Evolutionary conservation across 1,140 invertebrate genomes (phyloP).

Genomic region (Ridgeia piscesae): DNA sequence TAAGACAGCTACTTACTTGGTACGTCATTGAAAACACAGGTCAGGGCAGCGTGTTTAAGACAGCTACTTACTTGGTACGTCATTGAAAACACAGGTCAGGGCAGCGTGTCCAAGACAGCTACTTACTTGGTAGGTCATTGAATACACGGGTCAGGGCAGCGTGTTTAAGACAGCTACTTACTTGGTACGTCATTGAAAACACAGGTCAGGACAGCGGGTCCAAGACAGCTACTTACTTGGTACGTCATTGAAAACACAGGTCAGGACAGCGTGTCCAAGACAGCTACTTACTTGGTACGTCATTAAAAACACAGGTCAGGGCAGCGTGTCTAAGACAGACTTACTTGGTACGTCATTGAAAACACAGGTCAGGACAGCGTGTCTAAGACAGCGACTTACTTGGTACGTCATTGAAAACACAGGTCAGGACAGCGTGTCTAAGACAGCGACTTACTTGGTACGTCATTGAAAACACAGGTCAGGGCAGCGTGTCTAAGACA

Average conservation of each 20-base stretch:
- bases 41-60: slow-evolving; percentile 88
- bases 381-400: too few species aligned
- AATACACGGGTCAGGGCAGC: slow-evolving; percentile 84
- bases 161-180: slow-evolving; percentile 94
- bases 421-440: too few species aligned
- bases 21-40: slow-evolving; percentile 82
- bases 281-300: slow-evolving; percentile 89
- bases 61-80: slow-evolving; percentile 89
- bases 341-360: too few species aligned
- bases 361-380: too few species aligned
- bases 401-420: too few species aligned
- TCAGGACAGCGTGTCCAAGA: slow-evolving; percentile 86
- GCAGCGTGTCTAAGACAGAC: slow-evolving; percentile 41
- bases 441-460: too few species aligned
- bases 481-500: slow-evolving; percentile 87
- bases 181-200: slow-evolving; percentile 67
- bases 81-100: slow-evolving; percentile 75
- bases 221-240: slow-evolving; percentile 93
- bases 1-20: slow-evolving; percentile 93
- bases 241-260: slow-evolving; percentile 73
- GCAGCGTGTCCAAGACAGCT: slow-evolving; percentile 90
- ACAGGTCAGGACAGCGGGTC: slow-evolving; percentile 87
- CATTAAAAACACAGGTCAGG: slow-evolving; percentile 75
- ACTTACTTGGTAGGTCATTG: slow-evolving; percentile 81
- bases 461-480: slow-evolving; percentile 70